Conservation (phyloP, 2,797 vertebrate species). For the Neosilurus mollespiculum region DNA sequence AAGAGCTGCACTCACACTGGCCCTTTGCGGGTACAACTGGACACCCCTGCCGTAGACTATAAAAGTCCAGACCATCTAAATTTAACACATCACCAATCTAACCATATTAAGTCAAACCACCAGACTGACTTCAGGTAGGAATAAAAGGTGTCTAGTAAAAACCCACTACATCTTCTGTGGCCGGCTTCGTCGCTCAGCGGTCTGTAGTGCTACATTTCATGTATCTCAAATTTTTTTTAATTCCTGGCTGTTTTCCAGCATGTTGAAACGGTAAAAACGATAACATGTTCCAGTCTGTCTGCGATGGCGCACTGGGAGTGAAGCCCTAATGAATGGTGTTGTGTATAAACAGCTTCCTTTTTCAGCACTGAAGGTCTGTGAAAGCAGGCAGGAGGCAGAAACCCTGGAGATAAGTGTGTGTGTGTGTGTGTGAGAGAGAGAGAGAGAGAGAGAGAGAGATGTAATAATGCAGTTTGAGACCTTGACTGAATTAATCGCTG, state of each 20-base stretch:
- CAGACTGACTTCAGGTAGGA: not conserved
- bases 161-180: not conserved
- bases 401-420: slow-evolving; percentile 16
- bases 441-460: not conserved
- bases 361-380: slow-evolving; percentile 6
- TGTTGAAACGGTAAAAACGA: not conserved
- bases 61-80: not conserved
- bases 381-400: slow-evolving; percentile 27
- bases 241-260: not conserved
- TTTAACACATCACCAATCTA: not conserved
- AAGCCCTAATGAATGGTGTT: not conserved
- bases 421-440: not conserved
- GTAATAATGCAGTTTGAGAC: slow-evolving; percentile 15
- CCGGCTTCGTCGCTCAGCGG: not conserved
- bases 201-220: not conserved
- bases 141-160: not conserved
- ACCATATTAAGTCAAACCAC: not conserved
- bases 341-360: slow-evolving; percentile 19
- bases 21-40: too few species aligned
- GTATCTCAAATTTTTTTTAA: not conserved
- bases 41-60: not conserved
- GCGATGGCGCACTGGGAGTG: not conserved
- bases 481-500: slow-evolving; percentile 55
- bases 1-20: too few species aligned
- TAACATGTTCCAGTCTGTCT: slow-evolving; percentile 14